phyloP scores from a whole-genome alignment of 2,888 invertebrate genomes.

The Germaria angustata region DNA sequence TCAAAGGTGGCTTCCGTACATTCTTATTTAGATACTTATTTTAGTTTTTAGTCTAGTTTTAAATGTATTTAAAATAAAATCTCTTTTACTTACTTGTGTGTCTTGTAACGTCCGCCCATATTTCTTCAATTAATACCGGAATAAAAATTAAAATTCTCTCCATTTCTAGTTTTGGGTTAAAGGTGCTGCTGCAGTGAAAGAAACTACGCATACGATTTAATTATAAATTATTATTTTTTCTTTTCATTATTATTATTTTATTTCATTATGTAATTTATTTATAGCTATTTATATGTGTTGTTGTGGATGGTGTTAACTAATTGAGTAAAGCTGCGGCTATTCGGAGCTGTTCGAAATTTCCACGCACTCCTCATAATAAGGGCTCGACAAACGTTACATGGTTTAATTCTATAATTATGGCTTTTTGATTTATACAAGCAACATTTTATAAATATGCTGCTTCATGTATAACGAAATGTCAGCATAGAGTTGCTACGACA shows the following conservation, averaged over 20 bases:
- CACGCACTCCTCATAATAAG: neutral
- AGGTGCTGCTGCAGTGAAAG: constrained; percentile 58
- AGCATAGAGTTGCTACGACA: neutral
- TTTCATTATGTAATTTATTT: constrained; percentile 17
- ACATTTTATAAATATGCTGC: too few relatives aligned
- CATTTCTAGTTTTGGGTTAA: constrained; percentile 47
- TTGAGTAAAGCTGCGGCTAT: constrained; percentile 28
- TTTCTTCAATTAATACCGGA: constrained; percentile 29
- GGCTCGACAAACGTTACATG: neutral
- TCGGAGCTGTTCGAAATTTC: constrained; percentile 44
- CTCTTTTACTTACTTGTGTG: constrained; percentile 42
- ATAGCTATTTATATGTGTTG: constrained; percentile 40
- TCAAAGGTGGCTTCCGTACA: constrained; percentile 60
- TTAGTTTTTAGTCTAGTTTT: constrained; percentile 44
- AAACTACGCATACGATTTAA: constrained; percentile 29
- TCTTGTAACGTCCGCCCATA: constrained; percentile 60
- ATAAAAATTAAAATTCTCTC: neutral
- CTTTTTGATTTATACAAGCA: too few relatives aligned
- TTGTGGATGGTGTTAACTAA: constrained; percentile 54
- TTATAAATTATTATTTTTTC: neutral
- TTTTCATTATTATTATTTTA: constrained; percentile 2
- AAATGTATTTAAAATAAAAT: constrained; percentile 21
- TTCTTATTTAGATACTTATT: neutral
- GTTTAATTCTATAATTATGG: neutral
- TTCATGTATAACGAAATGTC: neutral